phyloP scores from a whole-genome alignment of 2,113 vertebrate species.

The Ctenodactylus gundi region DNA sequence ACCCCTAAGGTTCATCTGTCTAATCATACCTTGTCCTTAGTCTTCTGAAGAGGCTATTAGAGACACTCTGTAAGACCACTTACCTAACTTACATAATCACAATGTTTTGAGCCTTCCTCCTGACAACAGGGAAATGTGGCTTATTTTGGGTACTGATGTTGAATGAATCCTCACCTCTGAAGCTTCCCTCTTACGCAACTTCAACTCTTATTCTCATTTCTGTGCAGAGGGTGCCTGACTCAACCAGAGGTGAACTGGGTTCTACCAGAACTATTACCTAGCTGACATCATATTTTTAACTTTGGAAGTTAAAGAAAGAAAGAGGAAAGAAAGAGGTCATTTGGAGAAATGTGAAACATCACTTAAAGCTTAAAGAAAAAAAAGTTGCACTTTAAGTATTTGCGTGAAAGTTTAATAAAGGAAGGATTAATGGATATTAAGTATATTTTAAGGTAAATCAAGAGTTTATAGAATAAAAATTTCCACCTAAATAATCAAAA shows the following conservation, averaged over 20 bases:
- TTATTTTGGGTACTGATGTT: neutral
- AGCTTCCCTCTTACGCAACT: neutral
- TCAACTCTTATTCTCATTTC: neutral
- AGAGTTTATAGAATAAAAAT: neutral
- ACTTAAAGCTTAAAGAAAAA: slow-evolving; percentile 13
- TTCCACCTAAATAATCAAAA: slow-evolving; percentile 25
- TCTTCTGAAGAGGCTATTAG: neutral
- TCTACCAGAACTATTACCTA: neutral
- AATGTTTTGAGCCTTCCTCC: neutral
- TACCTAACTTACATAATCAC: neutral
- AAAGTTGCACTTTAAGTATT: neutral
- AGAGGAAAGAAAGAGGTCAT: neutral
- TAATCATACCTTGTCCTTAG: neutral
- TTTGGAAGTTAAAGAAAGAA: neutral
- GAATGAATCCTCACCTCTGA: neutral
- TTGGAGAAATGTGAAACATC: neutral
- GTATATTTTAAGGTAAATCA: slow-evolving; percentile 38
- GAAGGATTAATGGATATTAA: slow-evolving; percentile 35
- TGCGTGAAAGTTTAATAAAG: slow-evolving; percentile 44
- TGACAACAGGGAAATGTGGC: neutral
- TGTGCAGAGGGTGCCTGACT: neutral
- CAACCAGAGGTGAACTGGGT: neutral
- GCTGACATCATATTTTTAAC: neutral
- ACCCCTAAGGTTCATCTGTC: neutral
- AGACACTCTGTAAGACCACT: neutral